Base-by-base conservation (phyloP, 1,140 invertebrate genomes). In the Cotesia vestalis region DNA sequence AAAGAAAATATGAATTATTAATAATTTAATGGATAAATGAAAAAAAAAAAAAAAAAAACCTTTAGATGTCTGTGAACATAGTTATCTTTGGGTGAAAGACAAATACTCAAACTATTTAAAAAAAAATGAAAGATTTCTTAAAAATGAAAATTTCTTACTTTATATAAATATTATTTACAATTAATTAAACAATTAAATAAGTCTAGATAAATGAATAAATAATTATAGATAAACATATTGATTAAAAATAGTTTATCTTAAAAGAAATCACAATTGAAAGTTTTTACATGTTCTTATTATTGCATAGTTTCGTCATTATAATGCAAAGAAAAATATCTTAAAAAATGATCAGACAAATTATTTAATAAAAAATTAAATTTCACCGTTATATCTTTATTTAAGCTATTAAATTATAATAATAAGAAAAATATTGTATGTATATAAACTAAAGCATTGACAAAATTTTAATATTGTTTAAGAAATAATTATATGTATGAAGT, bases 271-370 rank as follows among this genome's bases (percentile, higher is more conserved):
- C 74, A 78, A 81, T 80, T 80, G 80, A 84, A 84, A 84, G 79
- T 85, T 85, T 85, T 84, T 84, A 82, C 82, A 85, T 84, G 81
- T 84, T 85, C 82, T 82, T 84, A 46, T 46, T 46, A 82, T 80
- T 80, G 78, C 78, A 78, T 76, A 72, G 67, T 70, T 79, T 78
- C 61, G 77, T 80, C 78, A 71, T 75, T 73, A 73, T 76, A 76
- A 78, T 75, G 59, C 9, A 38, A 51, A 17, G 38, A 59, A 59
- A 77, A 76, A 70, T 78, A 71, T 79, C 75, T 71, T 80, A 81
- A 76, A 70, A 55, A 8, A 73, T 51, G 20, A 72, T 63, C 69
- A 68, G 51, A 75, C 60, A 59, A 73, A 46, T 75, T 75, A 77
- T 76, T 77, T 77, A 76, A 75, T 76, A 75, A 64, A 46, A 46